A percentile compares a stretch with the other conserved stretches of the same genome.
Conservation (phyloP, 2,113 vertebrate genomes). For the Copsychus sechellarum region DNA sequence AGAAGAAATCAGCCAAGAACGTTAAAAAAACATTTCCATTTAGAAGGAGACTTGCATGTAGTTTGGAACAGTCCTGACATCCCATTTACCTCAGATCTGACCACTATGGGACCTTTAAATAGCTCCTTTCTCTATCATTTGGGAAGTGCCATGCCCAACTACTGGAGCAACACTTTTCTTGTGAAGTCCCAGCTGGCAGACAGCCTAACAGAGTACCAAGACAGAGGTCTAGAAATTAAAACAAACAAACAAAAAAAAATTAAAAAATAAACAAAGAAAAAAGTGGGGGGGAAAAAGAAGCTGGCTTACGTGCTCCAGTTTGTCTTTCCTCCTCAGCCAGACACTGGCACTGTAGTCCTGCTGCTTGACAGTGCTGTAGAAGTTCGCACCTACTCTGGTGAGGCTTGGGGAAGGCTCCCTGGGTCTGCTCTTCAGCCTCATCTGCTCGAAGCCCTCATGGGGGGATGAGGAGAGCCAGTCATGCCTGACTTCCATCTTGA, state of each 20-base stretch:
- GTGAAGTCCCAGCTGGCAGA: not conserved
- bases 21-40: not conserved
- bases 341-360: constrained; percentile 91
- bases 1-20: not conserved
- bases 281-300: not conserved
- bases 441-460: constrained; percentile 77
- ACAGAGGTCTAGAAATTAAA: not conserved
- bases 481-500: constrained; percentile 82
- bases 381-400: constrained; percentile 74
- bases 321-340: constrained; percentile 90
- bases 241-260: too few relatives aligned
- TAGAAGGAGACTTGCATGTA: not conserved
- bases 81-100: not conserved
- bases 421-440: constrained; percentile 78
- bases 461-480: constrained; percentile 78
- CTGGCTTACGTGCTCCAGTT: constrained; percentile 88
- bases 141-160: not conserved
- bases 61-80: not conserved
- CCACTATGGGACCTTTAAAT: not conserved
- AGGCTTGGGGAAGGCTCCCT: constrained; percentile 75
- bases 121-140: not conserved
- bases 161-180: not conserved
- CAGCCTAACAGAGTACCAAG: not conserved
- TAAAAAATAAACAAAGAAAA: too few relatives aligned
- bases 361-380: constrained; percentile 88